Base-by-base conservation (phyloP, 2,797 vertebrate species). In the Pipistrellus kuhlii region DNA sequence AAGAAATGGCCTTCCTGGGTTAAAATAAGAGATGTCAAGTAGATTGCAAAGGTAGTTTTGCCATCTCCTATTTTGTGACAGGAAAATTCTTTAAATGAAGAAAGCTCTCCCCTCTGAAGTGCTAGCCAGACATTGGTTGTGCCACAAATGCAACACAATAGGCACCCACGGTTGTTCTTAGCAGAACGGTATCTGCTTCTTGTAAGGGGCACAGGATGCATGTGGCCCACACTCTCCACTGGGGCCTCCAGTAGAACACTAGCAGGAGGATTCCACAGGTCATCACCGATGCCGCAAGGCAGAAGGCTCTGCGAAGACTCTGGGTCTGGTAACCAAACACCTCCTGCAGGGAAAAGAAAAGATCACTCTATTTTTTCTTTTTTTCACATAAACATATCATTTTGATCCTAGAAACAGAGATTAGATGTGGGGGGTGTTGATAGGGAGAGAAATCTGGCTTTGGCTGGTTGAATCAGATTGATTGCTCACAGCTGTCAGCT, bases 191-290 rank as follows among this genome's bases (percentile, higher is more conserved):
- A 13, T 98, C 98, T 0, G 98, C 98, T 90, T 98, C 98, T 90
- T 98, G 96, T 96, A 98, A 93, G 80, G 97, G 88, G 51, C 98
- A 98, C 10, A 38, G 76, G 41, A 38, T 46, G 18, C 98, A 98
- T 77, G 83, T 97, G 71, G 96, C 93, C 98, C 98, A 98, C 69
- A 98, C 98, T 6, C 97, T 44, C 98, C 98, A 98, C 73, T 98
- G 97, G 0, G 98, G 98, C 66, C 97, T 98, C 98, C 98, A 98
- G 96, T 98, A 97, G 32, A 98, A 98, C 2, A 98, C 48, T n/a
- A 98, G 96, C 62, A 94, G 94, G 71, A 98, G 98, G 68, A 72
- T 84, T 1, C 98, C 98, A n/a, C 97, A 97, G 38, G 98, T 98
- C 94, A 98, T 92, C 87, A 98, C 6, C 0, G 97, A 98, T 0